A percentile compares a stretch with the other conserved stretches of the same genome.
Evolutionary conservation across 2,888 invertebrate species (phyloP).

Genomic region (Archips xylosteana): DNA sequence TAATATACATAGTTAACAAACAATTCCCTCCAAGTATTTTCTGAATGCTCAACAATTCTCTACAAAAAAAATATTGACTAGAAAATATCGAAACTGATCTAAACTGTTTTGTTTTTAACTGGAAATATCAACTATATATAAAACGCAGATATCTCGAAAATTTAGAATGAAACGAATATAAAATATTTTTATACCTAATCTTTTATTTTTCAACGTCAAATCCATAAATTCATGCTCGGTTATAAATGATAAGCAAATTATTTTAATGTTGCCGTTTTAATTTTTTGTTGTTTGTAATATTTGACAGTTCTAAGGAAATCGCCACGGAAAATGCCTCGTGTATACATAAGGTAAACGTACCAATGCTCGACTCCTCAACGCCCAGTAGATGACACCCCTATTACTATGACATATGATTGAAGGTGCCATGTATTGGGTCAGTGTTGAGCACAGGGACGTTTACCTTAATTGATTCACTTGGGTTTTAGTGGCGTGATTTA

Average conservation of each 20-base stretch:
- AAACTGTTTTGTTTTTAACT: too few species aligned
- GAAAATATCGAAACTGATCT: too few species aligned
- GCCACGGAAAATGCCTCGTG: constrained; percentile 11
- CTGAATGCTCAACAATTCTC: too few species aligned
- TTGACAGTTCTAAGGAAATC: constrained; percentile 24
- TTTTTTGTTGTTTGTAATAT: constrained; percentile 19
- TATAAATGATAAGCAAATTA: constrained; percentile 18
- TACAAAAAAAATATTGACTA: too few species aligned
- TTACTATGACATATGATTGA: too few species aligned
- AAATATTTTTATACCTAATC: not conserved
- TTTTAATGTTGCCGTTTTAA: not conserved
- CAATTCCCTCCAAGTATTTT: too few species aligned
- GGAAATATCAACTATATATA: not conserved
- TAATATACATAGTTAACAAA: too few species aligned
- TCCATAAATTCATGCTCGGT: not conserved
- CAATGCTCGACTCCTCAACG: too few species aligned
- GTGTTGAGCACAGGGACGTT: too few species aligned
- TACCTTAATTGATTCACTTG: not conserved
- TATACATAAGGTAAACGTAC: not conserved
- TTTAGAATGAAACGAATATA: not conserved
- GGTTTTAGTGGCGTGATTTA: constrained; percentile 3
- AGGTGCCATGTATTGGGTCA: too few species aligned
- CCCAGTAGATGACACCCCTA: too few species aligned
- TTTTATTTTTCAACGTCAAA: not conserved
- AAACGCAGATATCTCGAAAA: not conserved